These are phyloP conservation scores for Tortricodes alternella DNA, from an alignment of 2,888 invertebrate genomes.

Conservation along the genomic window DNA sequence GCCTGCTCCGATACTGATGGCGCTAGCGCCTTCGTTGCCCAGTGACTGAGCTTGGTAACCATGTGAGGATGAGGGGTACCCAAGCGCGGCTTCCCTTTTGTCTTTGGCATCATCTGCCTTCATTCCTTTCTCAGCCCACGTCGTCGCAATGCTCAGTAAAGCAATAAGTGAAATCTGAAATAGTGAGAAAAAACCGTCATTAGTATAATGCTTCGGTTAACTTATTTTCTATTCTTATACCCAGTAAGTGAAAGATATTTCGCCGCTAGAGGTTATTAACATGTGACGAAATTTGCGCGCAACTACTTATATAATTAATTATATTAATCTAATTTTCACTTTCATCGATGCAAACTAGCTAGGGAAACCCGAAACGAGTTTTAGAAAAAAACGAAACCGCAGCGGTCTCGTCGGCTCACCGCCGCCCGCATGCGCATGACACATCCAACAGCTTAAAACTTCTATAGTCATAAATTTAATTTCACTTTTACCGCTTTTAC, in stretches of 20 bases:
- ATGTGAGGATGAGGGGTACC: conserved; percentile 55
- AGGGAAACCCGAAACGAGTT: conserved; percentile 51
- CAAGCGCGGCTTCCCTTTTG: conserved; percentile 65
- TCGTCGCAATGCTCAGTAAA: conserved; percentile 62
- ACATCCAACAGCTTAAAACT: conserved; percentile 63
- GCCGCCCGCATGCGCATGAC: conserved; percentile 69
- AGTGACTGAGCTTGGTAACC: conserved; percentile 45
- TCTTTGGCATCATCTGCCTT: conserved; percentile 66
- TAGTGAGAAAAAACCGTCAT: conserved; percentile 40
- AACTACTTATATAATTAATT: conserved; percentile 25
- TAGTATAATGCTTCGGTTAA: conserved; percentile 9
- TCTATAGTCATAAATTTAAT: conserved; percentile 64
- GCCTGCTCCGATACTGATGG: conserved; percentile 74
- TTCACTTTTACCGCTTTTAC: conserved; percentile 79
- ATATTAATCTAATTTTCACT: conserved; percentile 40
- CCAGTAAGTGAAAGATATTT: conserved; percentile 9
- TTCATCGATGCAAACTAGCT: conserved; percentile 48
- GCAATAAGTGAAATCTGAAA: conserved; percentile 70
- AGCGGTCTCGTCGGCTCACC: conserved; percentile 46
- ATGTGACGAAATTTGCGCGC: conserved; percentile 13
- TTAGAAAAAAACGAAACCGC: conserved; percentile 51
- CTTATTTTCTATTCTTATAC: conserved; percentile 5
- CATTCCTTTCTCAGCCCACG: conserved; percentile 61
- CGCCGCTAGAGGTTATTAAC: conserved; percentile 15
- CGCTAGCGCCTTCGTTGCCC: conserved; percentile 66